Evolutionary conservation across 2,113 vertebrate species (phyloP).

Genomic region (Fukomys damarensis): DNA sequence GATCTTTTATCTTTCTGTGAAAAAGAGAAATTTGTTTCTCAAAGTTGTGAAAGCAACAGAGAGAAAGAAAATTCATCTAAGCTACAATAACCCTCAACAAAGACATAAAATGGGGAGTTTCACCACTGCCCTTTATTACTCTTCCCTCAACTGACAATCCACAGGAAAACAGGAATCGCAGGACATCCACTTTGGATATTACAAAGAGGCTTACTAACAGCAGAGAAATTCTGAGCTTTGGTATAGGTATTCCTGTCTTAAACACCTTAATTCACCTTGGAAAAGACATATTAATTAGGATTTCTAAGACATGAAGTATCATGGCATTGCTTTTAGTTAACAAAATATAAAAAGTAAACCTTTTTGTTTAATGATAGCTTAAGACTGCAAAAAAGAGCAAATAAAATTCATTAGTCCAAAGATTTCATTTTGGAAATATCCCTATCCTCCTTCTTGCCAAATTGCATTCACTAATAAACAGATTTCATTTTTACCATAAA

Average conservation of each 20-base stretch:
- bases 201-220: background rate
- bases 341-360: conserved; percentile 47
- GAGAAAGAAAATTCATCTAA: conserved; percentile 50
- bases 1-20: background rate
- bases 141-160: background rate
- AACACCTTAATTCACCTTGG: background rate
- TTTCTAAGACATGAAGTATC: conserved; percentile 40
- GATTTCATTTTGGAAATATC: conserved; percentile 76
- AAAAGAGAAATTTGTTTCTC: conserved; percentile 25
- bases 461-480: conserved; percentile 74
- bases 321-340: conserved; percentile 52
- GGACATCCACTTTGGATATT: background rate
- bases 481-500: conserved; percentile 74
- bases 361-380: conserved; percentile 62
- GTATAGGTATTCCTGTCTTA: background rate
- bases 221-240: conserved; percentile 55
- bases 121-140: background rate
- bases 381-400: conserved; percentile 74
- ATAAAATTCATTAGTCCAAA: conserved; percentile 74
- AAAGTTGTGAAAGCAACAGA: background rate
- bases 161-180: background rate
- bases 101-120: background rate
- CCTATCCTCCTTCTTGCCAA: conserved; percentile 74
- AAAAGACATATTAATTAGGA: background rate
- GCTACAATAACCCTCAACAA: background rate